These are phyloP conservation scores for Drosophila sordidapex DNA, from an alignment of 2,888 invertebrate species.

Conservation along the genomic window DNA sequence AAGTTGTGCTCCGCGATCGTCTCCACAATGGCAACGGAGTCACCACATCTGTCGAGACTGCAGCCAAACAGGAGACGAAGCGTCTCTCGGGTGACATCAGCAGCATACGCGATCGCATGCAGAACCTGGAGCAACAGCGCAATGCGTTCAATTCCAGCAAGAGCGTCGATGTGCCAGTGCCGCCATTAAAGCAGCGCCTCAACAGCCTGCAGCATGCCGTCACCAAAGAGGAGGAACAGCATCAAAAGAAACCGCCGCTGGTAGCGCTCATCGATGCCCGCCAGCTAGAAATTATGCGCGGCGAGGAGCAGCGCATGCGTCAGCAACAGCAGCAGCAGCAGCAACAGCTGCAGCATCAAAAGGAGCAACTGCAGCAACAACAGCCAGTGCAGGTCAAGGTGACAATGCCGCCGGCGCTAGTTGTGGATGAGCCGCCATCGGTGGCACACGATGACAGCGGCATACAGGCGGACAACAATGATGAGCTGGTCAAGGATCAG, in stretches of 20 bases:
- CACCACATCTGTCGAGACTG: constrained; percentile 21
- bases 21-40: constrained; percentile 60
- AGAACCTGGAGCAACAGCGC: constrained; percentile 87
- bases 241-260: constrained; percentile 77
- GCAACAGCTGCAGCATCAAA: constrained; percentile 17
- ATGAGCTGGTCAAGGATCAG: constrained; percentile 64
- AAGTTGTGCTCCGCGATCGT: constrained; percentile 72
- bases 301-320: constrained; percentile 78
- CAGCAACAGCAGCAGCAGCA: constrained; percentile 41
- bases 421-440: constrained; percentile 78
- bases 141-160: constrained; percentile 81
- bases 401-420: constrained; percentile 49
- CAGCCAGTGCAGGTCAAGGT: constrained; percentile 12
- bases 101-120: constrained; percentile 88
- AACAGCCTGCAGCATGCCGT: constrained; percentile 84
- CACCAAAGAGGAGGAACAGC: constrained; percentile 83
- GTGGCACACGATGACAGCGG: constrained; percentile 88
- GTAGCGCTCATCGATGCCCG: constrained; percentile 85
- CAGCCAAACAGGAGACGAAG: constrained; percentile 81
- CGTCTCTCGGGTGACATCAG: constrained; percentile 88
- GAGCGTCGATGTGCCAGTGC: constrained; percentile 83
- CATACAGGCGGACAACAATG: constrained; percentile 89
- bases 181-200: constrained; percentile 84
- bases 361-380: constrained; percentile 29
- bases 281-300: constrained; percentile 85